Conservation (phyloP, 2,113 vertebrate genomes). For the Phocoena phocoena region DNA sequence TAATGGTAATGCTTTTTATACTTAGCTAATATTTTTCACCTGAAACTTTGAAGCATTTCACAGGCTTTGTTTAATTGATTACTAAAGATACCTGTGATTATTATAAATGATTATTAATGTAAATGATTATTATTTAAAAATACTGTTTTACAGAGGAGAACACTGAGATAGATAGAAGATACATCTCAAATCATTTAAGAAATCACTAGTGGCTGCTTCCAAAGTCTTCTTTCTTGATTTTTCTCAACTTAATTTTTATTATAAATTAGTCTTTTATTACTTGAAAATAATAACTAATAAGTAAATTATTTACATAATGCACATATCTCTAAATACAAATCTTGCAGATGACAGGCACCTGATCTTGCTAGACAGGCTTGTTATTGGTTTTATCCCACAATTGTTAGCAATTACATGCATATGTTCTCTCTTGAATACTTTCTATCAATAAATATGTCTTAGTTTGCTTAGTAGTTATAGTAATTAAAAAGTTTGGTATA, state of each 20-base stretch:
- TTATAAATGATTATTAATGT: background rate
- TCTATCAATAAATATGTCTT: background rate
- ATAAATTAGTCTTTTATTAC: background rate
- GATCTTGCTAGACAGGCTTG: background rate
- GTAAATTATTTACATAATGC: background rate
- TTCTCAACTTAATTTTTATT: conserved; percentile 37
- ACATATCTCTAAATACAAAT: background rate
- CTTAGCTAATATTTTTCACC: conserved; percentile 24
- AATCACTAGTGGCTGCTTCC: background rate
- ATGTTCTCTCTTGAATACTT: background rate
- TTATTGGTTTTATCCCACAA: background rate
- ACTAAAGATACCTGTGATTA: conserved; percentile 10
- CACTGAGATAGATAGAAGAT: background rate
- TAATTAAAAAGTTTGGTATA: background rate
- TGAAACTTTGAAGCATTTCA: conserved; percentile 24
- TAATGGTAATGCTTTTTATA: conserved; percentile 40
- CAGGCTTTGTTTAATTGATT: conserved; percentile 25
- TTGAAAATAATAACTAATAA: conserved; percentile 30
- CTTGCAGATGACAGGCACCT: background rate
- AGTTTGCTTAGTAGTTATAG: background rate
- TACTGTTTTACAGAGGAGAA: conserved; percentile 16
- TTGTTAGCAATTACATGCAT: background rate
- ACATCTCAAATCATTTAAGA: background rate
- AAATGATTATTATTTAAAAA: conserved; percentile 34
- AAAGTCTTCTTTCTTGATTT: conserved; percentile 1